phyloP scores from a whole-genome alignment of 2,888 invertebrate genomes.

The Lymantria monacha region DNA sequence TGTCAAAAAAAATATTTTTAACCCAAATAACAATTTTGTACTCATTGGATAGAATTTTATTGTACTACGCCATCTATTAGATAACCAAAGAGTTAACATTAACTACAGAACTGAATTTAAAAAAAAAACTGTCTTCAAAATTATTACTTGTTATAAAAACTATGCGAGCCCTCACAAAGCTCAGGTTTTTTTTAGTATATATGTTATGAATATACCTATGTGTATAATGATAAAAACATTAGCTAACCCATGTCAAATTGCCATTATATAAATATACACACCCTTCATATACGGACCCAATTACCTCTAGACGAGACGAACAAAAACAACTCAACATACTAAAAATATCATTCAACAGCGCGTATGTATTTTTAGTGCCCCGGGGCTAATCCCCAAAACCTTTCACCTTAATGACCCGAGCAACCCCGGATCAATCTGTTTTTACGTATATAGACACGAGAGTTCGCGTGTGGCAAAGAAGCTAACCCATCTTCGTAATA shows the following conservation, averaged over 20 bases:
- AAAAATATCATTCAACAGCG: constrained; percentile 22
- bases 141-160: no score
- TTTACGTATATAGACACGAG: constrained; percentile 34
- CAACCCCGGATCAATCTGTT: constrained; percentile 33
- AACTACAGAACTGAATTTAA: no score
- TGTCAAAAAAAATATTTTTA: no score
- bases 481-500: constrained; percentile 32
- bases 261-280: neutral
- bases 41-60: no score
- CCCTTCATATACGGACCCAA: constrained; percentile 1
- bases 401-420: constrained; percentile 37
- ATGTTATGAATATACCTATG: no score
- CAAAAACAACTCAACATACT: constrained; percentile 5
- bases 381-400: constrained; percentile 7
- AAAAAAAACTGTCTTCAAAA: no score
- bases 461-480: constrained; percentile 38
- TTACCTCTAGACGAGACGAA: neutral
- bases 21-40: no score
- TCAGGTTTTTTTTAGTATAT: no score
- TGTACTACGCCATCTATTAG: no score
- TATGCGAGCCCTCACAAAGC: no score
- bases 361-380: constrained; percentile 30
- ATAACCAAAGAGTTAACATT: no score
- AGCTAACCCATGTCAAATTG: neutral
- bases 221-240: no score